These are phyloP conservation scores for Sialis fuliginosa DNA, from an alignment of 2,888 invertebrate species.

Conservation along the genomic window DNA sequence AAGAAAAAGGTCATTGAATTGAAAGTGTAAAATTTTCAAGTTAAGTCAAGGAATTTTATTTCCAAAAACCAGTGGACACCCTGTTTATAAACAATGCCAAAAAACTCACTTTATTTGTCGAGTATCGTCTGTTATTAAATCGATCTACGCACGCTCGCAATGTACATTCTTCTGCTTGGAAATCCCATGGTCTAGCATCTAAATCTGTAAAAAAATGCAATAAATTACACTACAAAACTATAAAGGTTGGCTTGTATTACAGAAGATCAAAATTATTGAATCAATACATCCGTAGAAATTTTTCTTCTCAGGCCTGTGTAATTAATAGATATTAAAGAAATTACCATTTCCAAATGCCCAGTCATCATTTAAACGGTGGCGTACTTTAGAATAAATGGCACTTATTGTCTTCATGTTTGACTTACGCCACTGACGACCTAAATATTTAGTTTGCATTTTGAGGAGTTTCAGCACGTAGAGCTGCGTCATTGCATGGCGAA, in stretches of 20 bases:
- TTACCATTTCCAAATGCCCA: constrained; percentile 97
- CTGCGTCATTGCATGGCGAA: constrained; percentile 92
- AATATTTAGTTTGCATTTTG: constrained; percentile 99
- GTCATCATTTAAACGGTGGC: constrained; percentile 93
- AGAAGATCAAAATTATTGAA: no score
- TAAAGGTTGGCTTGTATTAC: no score
- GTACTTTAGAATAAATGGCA: constrained; percentile 93
- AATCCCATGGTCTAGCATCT: constrained; percentile 96
- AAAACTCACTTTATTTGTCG: constrained; percentile 15
- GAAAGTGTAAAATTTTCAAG: no score
- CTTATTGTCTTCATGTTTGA: constrained; percentile 99
- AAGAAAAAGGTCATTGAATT: no score
- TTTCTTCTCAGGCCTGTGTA: no score
- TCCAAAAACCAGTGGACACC: no score
- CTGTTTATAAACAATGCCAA: background rate
- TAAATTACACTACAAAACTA: background rate
- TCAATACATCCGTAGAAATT: no score
- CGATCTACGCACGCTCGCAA: constrained; percentile 86
- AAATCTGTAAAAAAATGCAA: constrained; percentile 39
- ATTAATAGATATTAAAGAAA: constrained; percentile 6
- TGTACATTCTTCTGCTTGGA: constrained; percentile 92
- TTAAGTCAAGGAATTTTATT: no score
- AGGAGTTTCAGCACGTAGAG: constrained; percentile 91
- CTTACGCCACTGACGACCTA: constrained; percentile 97
- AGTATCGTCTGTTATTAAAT: constrained; percentile 84